Conservation (phyloP, 2,113 vertebrate genomes). For the Coreoperca whiteheadi region DNA sequence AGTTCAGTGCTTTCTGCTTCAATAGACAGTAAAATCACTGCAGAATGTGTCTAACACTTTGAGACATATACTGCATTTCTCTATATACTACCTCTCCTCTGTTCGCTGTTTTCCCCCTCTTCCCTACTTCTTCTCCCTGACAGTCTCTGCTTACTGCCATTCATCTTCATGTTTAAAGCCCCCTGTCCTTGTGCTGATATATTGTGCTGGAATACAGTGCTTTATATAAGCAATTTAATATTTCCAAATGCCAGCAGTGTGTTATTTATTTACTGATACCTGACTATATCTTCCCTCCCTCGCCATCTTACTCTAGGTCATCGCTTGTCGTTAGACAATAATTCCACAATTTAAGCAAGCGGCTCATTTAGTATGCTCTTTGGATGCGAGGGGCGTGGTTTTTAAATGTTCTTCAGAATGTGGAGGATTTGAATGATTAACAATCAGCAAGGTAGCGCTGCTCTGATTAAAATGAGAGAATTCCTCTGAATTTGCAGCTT, state of each 20-base stretch:
- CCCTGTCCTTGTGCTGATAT: constrained; percentile 45
- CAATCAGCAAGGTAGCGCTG: constrained; percentile 30
- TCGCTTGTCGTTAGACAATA: constrained; percentile 69
- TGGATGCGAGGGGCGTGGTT: constrained; percentile 48
- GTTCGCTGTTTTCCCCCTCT: constrained; percentile 1
- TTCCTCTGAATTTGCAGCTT: constrained; percentile 20
- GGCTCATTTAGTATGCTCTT: constrained; percentile 61
- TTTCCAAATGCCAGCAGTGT: constrained; percentile 56
- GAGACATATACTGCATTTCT: constrained; percentile 72
- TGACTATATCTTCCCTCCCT: constrained; percentile 35
- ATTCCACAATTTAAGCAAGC: constrained; percentile 48
- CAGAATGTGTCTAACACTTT: constrained; percentile 73
- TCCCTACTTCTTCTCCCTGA: constrained; percentile 43
- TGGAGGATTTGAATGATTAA: constrained; percentile 52
- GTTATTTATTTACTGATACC: constrained; percentile 73
- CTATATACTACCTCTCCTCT: constrained; percentile 50
- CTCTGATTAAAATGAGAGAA: constrained; percentile 30
- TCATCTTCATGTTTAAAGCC: constrained; percentile 72
- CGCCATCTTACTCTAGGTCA: constrained; percentile 27
- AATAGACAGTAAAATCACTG: constrained; percentile 82
- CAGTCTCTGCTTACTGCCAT: constrained; percentile 49
- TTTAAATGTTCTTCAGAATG: constrained; percentile 36
- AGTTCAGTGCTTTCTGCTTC: constrained; percentile 82
- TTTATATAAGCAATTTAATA: constrained; percentile 72
- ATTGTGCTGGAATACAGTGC: constrained; percentile 45